phyloP scores from a whole-genome alignment of 2,888 invertebrate genomes.

The Drosophila tripunctata region DNA sequence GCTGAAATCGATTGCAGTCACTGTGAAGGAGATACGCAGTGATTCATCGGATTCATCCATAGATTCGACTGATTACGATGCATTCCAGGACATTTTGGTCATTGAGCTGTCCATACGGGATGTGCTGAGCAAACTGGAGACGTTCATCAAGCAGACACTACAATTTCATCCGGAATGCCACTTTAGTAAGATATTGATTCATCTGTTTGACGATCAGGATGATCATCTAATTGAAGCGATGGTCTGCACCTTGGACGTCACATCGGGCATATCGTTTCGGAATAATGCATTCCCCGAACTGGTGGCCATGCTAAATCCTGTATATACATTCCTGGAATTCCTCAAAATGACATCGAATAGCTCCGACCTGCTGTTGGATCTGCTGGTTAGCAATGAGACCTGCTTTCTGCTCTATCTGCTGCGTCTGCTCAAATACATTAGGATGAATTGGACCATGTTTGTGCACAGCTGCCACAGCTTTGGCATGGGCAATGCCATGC shows the following conservation, averaged over 20 bases:
- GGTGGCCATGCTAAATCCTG: constrained; percentile 92
- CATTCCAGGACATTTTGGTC: constrained; percentile 94
- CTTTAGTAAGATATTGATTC: constrained; percentile 94
- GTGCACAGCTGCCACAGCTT: constrained; percentile 89
- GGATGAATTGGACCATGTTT: constrained; percentile 93
- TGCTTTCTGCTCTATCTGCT: constrained; percentile 94
- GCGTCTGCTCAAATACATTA: constrained; percentile 92
- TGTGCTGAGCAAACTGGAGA: constrained; percentile 92
- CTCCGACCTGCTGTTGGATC: constrained; percentile 91
- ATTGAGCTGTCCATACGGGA: constrained; percentile 94
- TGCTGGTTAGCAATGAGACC: constrained; percentile 95
- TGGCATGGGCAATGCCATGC: constrained; percentile 85
- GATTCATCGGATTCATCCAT: constrained; percentile 94
- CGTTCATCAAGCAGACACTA: constrained; percentile 91
- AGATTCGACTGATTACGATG: constrained; percentile 93
- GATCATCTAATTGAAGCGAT: constrained; percentile 96
- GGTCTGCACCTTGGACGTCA: constrained; percentile 95
- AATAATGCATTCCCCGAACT: constrained; percentile 92
- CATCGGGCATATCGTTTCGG: constrained; percentile 92
- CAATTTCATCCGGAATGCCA: constrained; percentile 95
- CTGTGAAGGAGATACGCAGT: constrained; percentile 94
- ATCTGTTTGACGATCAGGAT: constrained; percentile 95
- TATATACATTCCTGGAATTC: constrained; percentile 94
- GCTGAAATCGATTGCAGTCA: constrained; percentile 94
- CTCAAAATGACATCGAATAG: constrained; percentile 92